A percentile compares a stretch with the other conserved stretches of the same genome.
phyloP scores from a whole-genome alignment of 2,113 vertebrate species.

The Pelobates fuscus region DNA sequence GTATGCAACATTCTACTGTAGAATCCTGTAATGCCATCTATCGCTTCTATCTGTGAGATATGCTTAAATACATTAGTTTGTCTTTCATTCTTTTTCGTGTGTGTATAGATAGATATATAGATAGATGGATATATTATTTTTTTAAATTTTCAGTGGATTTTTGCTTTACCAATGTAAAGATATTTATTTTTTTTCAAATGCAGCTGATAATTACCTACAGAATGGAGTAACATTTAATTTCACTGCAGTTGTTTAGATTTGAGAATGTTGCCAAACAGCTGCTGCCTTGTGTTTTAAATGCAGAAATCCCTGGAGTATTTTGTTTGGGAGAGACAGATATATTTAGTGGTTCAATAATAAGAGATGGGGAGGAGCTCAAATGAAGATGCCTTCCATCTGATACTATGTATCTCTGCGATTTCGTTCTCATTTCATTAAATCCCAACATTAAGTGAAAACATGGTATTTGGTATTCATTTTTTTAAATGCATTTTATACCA shows the following conservation, averaged over 20 bases:
- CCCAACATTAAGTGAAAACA: not conserved
- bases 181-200: too few species aligned
- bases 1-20: too few species aligned
- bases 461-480: too few species aligned
- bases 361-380: not conserved
- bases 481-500: too few species aligned
- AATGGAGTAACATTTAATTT: conserved; percentile 61
- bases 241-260: conserved; percentile 61
- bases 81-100: too few species aligned
- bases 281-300: conserved; percentile 67
- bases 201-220: conserved; percentile 52
- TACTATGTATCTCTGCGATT: not conserved
- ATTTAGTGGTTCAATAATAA: conserved; percentile 33
- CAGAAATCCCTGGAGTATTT: conserved; percentile 60
- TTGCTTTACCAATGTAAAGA: too few species aligned
- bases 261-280: conserved; percentile 71
- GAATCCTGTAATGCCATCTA: too few species aligned
- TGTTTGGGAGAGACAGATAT: conserved; percentile 24
- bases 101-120: too few species aligned
- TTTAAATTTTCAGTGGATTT: too few species aligned
- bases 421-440: not conserved
- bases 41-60: too few species aligned
- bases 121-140: too few species aligned
- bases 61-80: too few species aligned
- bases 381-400: conserved; percentile 10